These are phyloP conservation scores for Muntiacus muntjak DNA, from an alignment of 2,113 vertebrate species.

Conservation along the genomic window DNA sequence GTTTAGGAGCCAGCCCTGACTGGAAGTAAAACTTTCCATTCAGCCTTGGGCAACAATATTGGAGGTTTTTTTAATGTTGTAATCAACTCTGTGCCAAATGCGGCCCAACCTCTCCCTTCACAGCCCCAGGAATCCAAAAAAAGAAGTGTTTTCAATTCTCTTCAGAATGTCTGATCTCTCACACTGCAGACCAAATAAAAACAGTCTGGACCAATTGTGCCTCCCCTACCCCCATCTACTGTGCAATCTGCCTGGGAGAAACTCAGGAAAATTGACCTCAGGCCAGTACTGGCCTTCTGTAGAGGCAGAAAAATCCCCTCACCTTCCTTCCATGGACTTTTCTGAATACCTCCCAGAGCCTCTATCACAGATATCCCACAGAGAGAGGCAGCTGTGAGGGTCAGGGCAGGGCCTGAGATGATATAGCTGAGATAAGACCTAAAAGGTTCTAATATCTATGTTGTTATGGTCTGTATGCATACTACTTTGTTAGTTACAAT, in stretches of 20 bases:
- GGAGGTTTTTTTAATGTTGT: slow-evolving; percentile 68
- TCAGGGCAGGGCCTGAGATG: not conserved
- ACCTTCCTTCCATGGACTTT: not conserved
- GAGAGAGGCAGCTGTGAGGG: not conserved
- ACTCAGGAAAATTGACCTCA: slow-evolving; percentile 50
- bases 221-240: slow-evolving; percentile 41
- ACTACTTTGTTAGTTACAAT: slow-evolving; percentile 9
- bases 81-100: slow-evolving; percentile 73
- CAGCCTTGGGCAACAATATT: slow-evolving; percentile 77
- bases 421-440: not conserved
- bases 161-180: slow-evolving; percentile 74
- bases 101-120: slow-evolving; percentile 38
- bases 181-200: slow-evolving; percentile 81
- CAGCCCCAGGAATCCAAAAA: slow-evolving; percentile 57
- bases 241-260: slow-evolving; percentile 52
- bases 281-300: slow-evolving; percentile 43
- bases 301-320: slow-evolving; percentile 42
- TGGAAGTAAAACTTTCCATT: slow-evolving; percentile 74
- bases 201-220: slow-evolving; percentile 56
- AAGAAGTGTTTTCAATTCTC: slow-evolving; percentile 75
- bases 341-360: not conserved
- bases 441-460: not conserved
- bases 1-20: slow-evolving; percentile 61
- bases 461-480: not conserved
- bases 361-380: not conserved